Conservation (phyloP, 2,797 vertebrate species). For the Allochrocebus solatus region DNA sequence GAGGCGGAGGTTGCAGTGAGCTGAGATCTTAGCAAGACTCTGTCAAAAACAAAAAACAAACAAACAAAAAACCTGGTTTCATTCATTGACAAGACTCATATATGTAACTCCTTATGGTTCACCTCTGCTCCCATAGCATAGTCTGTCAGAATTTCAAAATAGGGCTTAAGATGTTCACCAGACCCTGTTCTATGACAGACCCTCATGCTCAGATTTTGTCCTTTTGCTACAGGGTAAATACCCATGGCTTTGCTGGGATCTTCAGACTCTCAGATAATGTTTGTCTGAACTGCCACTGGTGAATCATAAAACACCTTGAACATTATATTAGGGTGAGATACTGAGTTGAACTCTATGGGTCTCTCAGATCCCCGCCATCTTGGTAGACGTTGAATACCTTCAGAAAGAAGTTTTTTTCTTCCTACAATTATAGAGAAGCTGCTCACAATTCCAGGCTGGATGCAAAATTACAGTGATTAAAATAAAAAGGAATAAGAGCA, state of each 20-base stretch:
- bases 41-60: too few species aligned
- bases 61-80: too few species aligned
- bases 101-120: background rate
- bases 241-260: background rate
- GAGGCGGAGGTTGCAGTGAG: too few species aligned
- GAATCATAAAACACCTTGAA: background rate
- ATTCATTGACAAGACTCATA: background rate
- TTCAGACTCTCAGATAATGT: too few species aligned
- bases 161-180: background rate
- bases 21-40: too few species aligned
- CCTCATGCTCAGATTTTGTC: background rate
- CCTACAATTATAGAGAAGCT: background rate
- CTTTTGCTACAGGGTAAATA: background rate
- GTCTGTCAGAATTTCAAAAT: background rate
- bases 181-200: too few species aligned
- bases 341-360: too few species aligned
- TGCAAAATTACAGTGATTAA: background rate
- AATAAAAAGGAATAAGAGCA: too few species aligned
- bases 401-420: background rate
- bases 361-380: background rate
- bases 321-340: too few species aligned
- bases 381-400: background rate
- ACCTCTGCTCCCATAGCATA: fast-evolving
- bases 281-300: fast-evolving
- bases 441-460: background rate